Base-by-base conservation (phyloP, 1,140 invertebrate species). In the Octopus sinensis region DNA sequence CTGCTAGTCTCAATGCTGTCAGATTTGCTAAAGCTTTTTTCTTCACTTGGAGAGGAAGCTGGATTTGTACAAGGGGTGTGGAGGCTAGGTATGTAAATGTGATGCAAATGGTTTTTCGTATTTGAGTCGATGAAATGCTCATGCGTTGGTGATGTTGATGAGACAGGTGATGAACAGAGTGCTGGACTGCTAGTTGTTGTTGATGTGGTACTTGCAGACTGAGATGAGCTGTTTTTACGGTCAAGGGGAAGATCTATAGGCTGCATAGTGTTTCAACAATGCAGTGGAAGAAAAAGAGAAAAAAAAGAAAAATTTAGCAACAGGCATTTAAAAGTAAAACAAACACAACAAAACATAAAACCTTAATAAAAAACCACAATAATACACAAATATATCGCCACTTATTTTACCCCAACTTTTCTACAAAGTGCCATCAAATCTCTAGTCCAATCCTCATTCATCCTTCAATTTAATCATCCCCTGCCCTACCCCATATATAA, bases 171-270 rank as follows among this genome's bases (percentile, higher is more conserved):
- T 86, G 85, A 91, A 87, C 88, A 91, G 89, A 84, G 89, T 88
- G 86, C 92, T 91, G 80, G 93, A 92, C 83, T 94, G 78, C 86
- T 89, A 17, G 89, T 90, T 9, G 89, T 89, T 43, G 89, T 90
- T 54, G 88, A 89, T 23, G 88, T 89, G n/a, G 89, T 90, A 78
- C 87, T 88, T 23, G 87, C 86, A 9, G 86, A 88, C 93, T 83
- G 93, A 76, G 94, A 94, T 83, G 93, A 93, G 80, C 93, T 92
- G 82, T 93, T 93, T 84, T 94, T 94, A 73, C 93, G 91, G 81
- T 95, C 94, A 87, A 95, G 93, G 81, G 95, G 95, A 88, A 96
- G 92, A 89, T 96, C 94, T 87, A 96, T 91, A 80, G 95, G 94
- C 95, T 96, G 89, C 51, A 92, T 43, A 43, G 30, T 43, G 30